A percentile compares a stretch with the other conserved stretches of the same genome.
These are phyloP conservation scores for Nomada fucata DNA, from an alignment of 2,888 invertebrate genomes.

Conservation along the genomic window DNA sequence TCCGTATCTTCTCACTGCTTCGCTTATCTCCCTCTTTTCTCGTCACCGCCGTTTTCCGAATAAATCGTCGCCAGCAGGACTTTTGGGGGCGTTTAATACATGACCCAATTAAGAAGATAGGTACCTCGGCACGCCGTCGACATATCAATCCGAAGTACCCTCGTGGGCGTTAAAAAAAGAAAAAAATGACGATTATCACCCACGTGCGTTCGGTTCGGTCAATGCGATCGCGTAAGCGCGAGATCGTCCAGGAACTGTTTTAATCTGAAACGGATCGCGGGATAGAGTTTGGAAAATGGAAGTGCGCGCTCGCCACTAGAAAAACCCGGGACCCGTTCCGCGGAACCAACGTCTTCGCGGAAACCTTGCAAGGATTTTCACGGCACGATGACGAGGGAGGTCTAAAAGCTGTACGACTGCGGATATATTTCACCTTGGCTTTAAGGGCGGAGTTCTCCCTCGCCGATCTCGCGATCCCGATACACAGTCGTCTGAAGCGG, in stretches of 20 bases:
- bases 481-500: slow-evolving; percentile 60
- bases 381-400: slow-evolving; percentile 31
- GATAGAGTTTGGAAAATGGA: no score
- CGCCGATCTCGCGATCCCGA: slow-evolving; percentile 21
- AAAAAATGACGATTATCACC: slow-evolving; percentile 44
- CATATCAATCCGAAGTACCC: slow-evolving; percentile 53
- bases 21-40: slow-evolving; percentile 55
- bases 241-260: no score
- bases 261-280: no score
- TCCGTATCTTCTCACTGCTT: slow-evolving; percentile 54
- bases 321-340: slow-evolving; percentile 12
- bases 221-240: no score
- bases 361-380: slow-evolving; percentile 24
- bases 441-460: slow-evolving; percentile 35
- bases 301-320: not conserved
- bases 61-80: slow-evolving; percentile 71
- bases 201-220: no score
- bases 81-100: slow-evolving; percentile 72
- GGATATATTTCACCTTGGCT: slow-evolving; percentile 56
- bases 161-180: slow-evolving; percentile 31
- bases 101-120: slow-evolving; percentile 73
- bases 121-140: slow-evolving; percentile 56
- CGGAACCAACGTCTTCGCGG: not conserved
- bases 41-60: slow-evolving; percentile 49
- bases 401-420: slow-evolving; percentile 49